Evolutionary conservation across 2,888 invertebrate genomes (phyloP), one percentile per base, ranked within the genome.

Genomic region (Ennomos erosarius): DNA sequence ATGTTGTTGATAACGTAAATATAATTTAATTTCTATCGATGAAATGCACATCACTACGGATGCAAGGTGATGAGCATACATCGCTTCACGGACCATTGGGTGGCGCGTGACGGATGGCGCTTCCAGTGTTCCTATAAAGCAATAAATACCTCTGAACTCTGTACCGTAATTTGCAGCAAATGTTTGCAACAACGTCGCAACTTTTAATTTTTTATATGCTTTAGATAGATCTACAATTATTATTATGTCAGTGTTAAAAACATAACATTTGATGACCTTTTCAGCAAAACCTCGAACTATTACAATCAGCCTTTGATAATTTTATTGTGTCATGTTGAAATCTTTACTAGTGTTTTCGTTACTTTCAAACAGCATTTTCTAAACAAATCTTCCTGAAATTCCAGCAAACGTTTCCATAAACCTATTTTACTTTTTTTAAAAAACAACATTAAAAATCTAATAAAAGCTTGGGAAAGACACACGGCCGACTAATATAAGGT

Each of bases 1-100:
- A 26, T 26, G 16, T 26, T 26, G n/a, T n/a, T n/a, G n/a, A n/a
- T n/a, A n/a, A n/a, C n/a, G n/a, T n/a, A n/a, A n/a, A n/a, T n/a
- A n/a, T 26, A 26, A 26, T 6, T 6, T 26, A 26, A 3, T 26
- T 6, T 26, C 26, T 26, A 26, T 26, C 26, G 26, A 26, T 26
- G 5, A 26, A 26, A 5, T 40, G 9, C 48, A 43, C 65, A 48
- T n/a, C 66, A 12, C 67, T 67, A 58, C n/a, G 10, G 48, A 26
- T 35, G 51, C 64, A 67, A 75, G 74, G 75, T 75, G 68, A 65
- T 63, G 62, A 64, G 52, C 56, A 61, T 60, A 64, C 64, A 64
- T 55, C 46, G 54, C 35, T 36, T 16, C 44, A 53, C 66, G 73
- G 55, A 49, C 65, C 71, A 75, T 75, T 73, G 69, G 49, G 47